Percentiles rank a stretch among this genome's conserved stretches.
Evolutionary conservation across 2,113 vertebrate species (phyloP).

Genomic region (Psammodynastes pulverulentus): DNA sequence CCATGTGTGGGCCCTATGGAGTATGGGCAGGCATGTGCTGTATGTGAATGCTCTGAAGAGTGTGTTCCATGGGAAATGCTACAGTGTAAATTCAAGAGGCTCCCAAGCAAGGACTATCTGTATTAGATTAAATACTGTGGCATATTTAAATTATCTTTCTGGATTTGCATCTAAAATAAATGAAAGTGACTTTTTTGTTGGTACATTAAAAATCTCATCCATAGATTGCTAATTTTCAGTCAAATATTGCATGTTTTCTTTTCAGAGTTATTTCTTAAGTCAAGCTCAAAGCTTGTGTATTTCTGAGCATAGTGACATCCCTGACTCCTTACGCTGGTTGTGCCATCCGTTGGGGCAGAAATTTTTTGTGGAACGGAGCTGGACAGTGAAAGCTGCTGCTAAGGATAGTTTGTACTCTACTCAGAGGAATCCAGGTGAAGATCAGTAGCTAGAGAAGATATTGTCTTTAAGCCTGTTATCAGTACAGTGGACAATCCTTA

Average conservation of each 20-base stretch:
- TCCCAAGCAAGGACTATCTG: not conserved
- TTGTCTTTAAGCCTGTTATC: not conserved
- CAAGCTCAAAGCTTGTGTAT: slow-evolving; percentile 81
- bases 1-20: not conserved
- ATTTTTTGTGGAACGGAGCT: slow-evolving; percentile 94
- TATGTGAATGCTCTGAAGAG: not conserved
- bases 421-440: slow-evolving; percentile 84
- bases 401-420: slow-evolving; percentile 86
- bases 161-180: not conserved
- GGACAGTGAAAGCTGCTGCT: slow-evolving; percentile 83
- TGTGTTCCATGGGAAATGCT: not conserved
- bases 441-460: rapidly evolving
- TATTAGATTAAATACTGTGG: slow-evolving; percentile 12
- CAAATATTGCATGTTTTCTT: slow-evolving; percentile 19
- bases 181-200: not conserved
- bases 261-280: slow-evolving; percentile 87
- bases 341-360: slow-evolving; percentile 90
- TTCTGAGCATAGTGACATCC: slow-evolving; percentile 77
- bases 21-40: not conserved
- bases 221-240: not conserved
- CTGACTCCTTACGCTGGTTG: slow-evolving; percentile 88
- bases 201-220: not conserved
- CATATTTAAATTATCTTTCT: not conserved
- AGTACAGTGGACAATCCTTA: not conserved
- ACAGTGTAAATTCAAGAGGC: not conserved